A percentile compares a stretch with the other conserved stretches of the same genome.
phyloP scores from a whole-genome alignment of 1,140 invertebrate species.

The Condylostylus longicornis region DNA sequence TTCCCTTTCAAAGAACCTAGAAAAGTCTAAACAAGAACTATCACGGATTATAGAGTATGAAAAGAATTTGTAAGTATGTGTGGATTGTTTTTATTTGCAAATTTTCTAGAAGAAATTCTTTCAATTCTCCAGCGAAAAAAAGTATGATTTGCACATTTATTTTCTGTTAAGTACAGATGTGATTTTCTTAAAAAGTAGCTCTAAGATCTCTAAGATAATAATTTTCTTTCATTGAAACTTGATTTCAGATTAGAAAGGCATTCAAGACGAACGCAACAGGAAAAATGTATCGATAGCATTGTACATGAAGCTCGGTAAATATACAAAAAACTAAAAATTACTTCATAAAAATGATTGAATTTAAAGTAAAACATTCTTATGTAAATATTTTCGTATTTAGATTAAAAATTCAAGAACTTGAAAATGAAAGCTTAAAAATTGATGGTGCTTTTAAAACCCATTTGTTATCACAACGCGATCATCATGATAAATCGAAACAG shows the following conservation, averaged over 20 bases:
- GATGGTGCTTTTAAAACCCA: slow-evolving; percentile 22
- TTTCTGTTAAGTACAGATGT: no score
- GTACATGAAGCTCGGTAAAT: background rate
- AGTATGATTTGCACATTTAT: no score
- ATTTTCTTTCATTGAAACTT: no score
- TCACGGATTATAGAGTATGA: no score
- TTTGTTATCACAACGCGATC: slow-evolving; percentile 13
- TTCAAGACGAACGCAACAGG: background rate
- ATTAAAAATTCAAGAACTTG: slow-evolving; percentile 22
- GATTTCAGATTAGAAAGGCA: background rate
- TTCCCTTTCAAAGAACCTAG: no score
- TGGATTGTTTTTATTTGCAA: no score
- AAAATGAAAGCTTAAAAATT: slow-evolving; percentile 23
- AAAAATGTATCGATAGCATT: background rate
- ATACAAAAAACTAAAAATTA: background rate
- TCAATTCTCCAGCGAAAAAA: no score
- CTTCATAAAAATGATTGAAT: background rate
- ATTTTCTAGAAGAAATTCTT: no score
- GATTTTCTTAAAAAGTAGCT: no score
- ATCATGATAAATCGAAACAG: slow-evolving; percentile 6
- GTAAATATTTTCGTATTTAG: slow-evolving; percentile 8
- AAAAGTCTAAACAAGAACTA: no score
- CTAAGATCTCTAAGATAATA: no score
- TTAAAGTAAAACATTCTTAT: background rate
- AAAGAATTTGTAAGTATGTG: no score